phyloP scores from a whole-genome alignment of 2,797 vertebrate species.

The Eulemur rubriventer region DNA sequence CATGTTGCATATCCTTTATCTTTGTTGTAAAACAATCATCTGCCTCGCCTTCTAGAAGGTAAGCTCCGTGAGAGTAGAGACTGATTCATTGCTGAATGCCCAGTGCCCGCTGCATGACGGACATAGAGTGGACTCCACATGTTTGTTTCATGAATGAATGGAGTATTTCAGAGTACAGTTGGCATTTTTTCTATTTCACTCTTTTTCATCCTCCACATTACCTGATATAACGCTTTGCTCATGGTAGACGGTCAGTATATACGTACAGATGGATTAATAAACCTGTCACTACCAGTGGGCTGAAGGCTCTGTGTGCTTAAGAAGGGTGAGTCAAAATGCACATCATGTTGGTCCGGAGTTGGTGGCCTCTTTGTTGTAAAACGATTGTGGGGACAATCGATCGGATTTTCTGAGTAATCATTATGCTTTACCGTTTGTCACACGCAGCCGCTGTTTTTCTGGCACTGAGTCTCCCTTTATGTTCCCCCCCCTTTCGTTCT shows the following conservation, averaged over 20 bases:
- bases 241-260: background rate
- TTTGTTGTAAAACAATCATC: background rate
- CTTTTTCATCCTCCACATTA: background rate
- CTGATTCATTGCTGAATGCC: background rate
- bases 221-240: background rate
- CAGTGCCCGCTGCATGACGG: accelerated
- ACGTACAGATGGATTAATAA: background rate
- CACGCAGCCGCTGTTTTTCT: background rate
- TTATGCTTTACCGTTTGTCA: background rate
- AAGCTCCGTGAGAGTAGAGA: background rate
- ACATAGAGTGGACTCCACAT: background rate
- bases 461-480: background rate
- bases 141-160: background rate
- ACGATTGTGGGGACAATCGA: background rate
- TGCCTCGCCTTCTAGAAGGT: background rate
- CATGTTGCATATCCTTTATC: background rate
- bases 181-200: background rate
- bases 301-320: background rate
- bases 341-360: background rate
- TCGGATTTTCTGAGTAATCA: constrained; percentile 3
- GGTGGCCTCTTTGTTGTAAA: background rate
- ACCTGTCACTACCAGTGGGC: background rate
- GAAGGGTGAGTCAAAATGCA: background rate
- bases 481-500: background rate
- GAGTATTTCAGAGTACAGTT: background rate